Evolutionary conservation across 1,140 invertebrate genomes (phyloP), one percentile per base, ranked within the genome.

Genomic region (Phortica variegata): DNA sequence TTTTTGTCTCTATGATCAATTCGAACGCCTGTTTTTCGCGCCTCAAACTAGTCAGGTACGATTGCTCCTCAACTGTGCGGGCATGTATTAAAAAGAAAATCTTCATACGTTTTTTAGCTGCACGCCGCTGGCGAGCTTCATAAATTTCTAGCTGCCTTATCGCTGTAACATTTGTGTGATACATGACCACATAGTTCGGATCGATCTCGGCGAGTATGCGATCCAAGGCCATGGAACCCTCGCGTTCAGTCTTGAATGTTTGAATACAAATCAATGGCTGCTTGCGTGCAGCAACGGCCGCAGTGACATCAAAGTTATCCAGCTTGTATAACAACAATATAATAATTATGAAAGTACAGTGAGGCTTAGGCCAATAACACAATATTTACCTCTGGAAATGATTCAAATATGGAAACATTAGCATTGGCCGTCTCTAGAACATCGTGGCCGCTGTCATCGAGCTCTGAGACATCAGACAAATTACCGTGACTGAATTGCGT

Each of bases 1-100:
- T 87, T 82, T 97, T 98, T 17, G 92, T 87, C 72, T 88, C 83
- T 54, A 96, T 97, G 3, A 98, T 81, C 56, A 83, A 81, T 75
- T 97, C 94, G 80, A 98, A 98, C 0, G 95, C 90, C 70, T 92
- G 84, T 76, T 98, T 98, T 77, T 98, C 96, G 52, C 87, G 83
- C 48, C 91, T 81, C 36, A 98, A 79, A 4, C 88, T 84, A 2
- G 93, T 97, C 12, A 98, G 79, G 77, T 97, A 98, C 3, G 89
- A 84, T 80, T 98, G 95, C 77, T 98, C 95, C 79, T 98, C 96
- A 0, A 93, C 89, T 15, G 94, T 96, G 18, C 87, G 88, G 9
- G 86, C 85, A 72, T 95, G 93, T 38, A 95, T 84, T 17, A 97
- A 70, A 60, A 96, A 94, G 75, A 90, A 97, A n/a, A 96, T 85